phyloP scores from a whole-genome alignment of 2,888 invertebrate species.

The Acanthococcus lagerstroemiae region DNA sequence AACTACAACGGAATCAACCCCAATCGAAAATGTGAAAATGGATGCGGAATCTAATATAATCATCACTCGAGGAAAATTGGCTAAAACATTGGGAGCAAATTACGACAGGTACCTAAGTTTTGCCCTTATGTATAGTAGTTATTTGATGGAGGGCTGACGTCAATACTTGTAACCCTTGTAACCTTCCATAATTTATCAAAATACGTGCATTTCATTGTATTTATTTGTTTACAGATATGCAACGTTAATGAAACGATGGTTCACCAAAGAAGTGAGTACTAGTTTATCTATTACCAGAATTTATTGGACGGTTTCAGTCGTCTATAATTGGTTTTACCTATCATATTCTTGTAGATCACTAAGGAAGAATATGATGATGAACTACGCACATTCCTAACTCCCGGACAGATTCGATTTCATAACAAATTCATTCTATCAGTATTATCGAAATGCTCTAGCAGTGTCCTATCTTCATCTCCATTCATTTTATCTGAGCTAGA shows the following conservation, averaged over 20 bases:
- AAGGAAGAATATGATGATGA: conserved; percentile 76
- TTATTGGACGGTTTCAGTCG: background rate
- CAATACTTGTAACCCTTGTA: background rate
- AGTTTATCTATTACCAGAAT: background rate
- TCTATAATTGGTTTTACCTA: background rate
- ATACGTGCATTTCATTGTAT: background rate
- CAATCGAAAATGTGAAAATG: too few relatives aligned
- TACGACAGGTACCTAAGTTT: conserved; percentile 15
- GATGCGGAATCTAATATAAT: background rate
- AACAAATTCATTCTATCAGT: conserved; percentile 74
- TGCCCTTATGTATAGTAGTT: background rate
- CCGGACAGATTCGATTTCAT: conserved; percentile 68
- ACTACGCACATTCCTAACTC: conserved; percentile 60
- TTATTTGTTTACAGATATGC: conserved; percentile 47
- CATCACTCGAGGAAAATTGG: conserved; percentile 16
- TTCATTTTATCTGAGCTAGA: conserved; percentile 16
- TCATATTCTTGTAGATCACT: conserved; percentile 47
- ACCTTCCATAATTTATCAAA: background rate
- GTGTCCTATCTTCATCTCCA: conserved; percentile 8
- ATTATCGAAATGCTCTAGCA: conserved; percentile 57
- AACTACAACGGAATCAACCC: too few relatives aligned
- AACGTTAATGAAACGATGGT: conserved; percentile 64
- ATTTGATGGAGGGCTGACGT: background rate
- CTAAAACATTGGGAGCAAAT: conserved; percentile 17
- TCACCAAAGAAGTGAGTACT: conserved; percentile 45